Percentiles rank a stretch among this genome's conserved stretches.
These are phyloP conservation scores for Xiphorhynchus erythropygius DNA, from an alignment of 2,797 vertebrate species.

Conservation along the genomic window DNA sequence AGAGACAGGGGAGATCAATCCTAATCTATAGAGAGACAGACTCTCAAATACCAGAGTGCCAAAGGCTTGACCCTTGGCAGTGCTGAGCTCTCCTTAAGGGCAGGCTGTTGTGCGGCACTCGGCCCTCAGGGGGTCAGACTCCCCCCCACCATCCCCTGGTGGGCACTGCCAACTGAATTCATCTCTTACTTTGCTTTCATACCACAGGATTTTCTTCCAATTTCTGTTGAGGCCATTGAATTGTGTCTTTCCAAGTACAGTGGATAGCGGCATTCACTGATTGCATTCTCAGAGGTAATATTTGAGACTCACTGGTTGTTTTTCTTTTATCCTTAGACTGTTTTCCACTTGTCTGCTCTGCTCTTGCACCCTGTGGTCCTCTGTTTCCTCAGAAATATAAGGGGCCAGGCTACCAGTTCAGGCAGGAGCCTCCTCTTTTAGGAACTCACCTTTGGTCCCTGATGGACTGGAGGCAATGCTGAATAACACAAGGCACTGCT, in stretches of 20 bases:
- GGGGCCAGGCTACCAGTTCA: background rate
- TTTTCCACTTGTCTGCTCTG: background rate
- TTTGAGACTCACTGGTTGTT: background rate
- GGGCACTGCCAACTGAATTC: background rate
- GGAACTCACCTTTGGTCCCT: conserved; percentile 17
- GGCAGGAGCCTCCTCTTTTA: background rate
- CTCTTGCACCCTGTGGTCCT: background rate
- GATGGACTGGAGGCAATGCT: background rate
- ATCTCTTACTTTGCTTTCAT: background rate
- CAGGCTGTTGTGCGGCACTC: background rate
- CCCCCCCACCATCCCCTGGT: background rate
- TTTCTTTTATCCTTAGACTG: conserved; percentile 31
- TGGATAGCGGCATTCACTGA: conserved; percentile 13
- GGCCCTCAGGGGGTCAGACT: background rate
- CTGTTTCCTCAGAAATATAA: background rate
- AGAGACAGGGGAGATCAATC: conserved; percentile 47
- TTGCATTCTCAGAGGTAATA: conserved; percentile 43
- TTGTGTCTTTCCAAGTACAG: conserved; percentile 40
- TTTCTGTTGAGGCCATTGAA: conserved; percentile 33
- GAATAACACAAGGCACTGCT: background rate
- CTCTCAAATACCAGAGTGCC: conserved; percentile 8
- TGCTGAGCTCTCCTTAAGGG: background rate
- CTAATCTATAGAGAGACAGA: conserved; percentile 38
- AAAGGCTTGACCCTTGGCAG: conserved; percentile 18
- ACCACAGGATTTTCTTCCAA: conserved; percentile 1